These are phyloP conservation scores for Macropis europaea DNA, from an alignment of 2,888 invertebrate genomes.

Conservation along the genomic window DNA sequence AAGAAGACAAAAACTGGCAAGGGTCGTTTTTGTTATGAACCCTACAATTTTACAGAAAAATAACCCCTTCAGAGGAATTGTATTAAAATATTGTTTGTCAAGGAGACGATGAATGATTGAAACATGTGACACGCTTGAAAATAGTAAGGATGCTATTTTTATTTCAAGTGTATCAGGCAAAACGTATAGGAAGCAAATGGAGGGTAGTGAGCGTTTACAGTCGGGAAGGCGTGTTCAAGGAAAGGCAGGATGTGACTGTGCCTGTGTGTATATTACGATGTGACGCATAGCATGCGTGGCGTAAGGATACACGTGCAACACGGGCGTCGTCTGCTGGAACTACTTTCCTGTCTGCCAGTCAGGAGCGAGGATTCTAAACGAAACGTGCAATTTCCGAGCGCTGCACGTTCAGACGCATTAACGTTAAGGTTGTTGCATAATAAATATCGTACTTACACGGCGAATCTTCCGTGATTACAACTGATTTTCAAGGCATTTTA, in stretches of 20 bases:
- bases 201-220: constrained; percentile 21
- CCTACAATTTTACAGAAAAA: too few species aligned
- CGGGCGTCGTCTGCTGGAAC: constrained; percentile 67
- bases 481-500: too few species aligned
- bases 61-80: too few species aligned
- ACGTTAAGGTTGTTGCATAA: too few species aligned
- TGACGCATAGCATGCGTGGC: constrained; percentile 52
- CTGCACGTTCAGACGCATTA: neutral
- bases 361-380: constrained; percentile 16
- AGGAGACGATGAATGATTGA: too few species aligned
- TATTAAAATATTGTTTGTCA: too few species aligned
- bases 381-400: constrained; percentile 35
- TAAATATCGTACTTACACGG: too few species aligned
- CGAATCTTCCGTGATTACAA: too few species aligned
- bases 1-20: too few species aligned
- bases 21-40: too few species aligned
- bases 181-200: neutral
- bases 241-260: constrained; percentile 40
- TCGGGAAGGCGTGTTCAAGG: constrained; percentile 42
- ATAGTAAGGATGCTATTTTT: neutral
- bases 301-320: constrained; percentile 58
- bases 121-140: neutral
- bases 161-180: neutral
- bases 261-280: constrained; percentile 29
- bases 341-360: constrained; percentile 54